Percentiles rank a stretch among this genome's conserved stretches.
Evolutionary conservation across 2,797 vertebrate species (phyloP).

Genomic region (Oceanodroma leucorhoa): DNA sequence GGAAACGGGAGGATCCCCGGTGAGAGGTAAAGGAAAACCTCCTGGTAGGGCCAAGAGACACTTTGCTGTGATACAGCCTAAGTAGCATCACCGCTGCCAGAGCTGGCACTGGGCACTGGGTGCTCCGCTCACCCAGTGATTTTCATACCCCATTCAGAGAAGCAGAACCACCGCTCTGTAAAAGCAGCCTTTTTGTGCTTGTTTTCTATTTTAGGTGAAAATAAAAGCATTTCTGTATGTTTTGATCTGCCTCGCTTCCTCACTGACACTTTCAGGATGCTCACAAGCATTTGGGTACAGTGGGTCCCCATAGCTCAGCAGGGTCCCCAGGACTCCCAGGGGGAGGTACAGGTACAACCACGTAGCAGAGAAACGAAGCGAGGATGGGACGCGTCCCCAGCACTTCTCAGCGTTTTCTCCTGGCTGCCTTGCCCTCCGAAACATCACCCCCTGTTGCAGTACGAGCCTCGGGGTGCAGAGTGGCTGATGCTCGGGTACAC

Average conservation of each 20-base stretch:
- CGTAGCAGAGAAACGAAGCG: not conserved
- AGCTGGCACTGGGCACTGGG: not conserved
- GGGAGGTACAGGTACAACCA: not conserved
- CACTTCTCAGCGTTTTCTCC: not conserved
- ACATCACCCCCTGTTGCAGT: not conserved
- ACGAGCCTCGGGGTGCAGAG: not conserved
- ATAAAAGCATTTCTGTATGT: slow-evolving; percentile 15
- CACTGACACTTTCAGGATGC: not conserved
- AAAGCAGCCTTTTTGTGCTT: not conserved
- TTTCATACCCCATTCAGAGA: not conserved
- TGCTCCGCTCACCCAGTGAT: not conserved
- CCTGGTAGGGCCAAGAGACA: not conserved
- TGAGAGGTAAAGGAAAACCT: not conserved
- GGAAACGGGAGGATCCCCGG: not conserved
- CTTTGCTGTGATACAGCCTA: not conserved
- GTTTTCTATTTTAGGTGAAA: slow-evolving; percentile 12
- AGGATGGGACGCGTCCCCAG: not conserved
- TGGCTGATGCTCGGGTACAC: not conserved
- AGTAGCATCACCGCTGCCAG: not conserved
- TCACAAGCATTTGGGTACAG: not conserved
- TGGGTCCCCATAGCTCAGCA: not conserved
- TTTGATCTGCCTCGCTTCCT: not conserved
- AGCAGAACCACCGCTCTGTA: not conserved
- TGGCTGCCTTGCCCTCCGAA: not conserved
- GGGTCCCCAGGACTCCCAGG: not conserved